Base-by-base conservation (phyloP, 2,797 vertebrate species). In the Typhlichthys eigenmanni region DNA sequence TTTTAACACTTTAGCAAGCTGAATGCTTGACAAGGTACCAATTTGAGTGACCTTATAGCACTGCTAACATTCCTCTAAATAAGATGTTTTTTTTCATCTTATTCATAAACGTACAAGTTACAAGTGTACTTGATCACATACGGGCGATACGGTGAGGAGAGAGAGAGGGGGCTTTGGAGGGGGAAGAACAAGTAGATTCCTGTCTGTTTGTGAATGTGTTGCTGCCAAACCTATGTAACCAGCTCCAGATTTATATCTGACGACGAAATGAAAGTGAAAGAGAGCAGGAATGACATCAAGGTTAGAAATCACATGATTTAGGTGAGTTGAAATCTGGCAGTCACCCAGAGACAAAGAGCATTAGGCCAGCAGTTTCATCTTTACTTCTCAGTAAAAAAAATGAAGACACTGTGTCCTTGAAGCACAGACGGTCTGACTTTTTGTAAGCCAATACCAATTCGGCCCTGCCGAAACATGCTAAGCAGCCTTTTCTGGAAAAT, bases 341-440 rank as follows among this genome's bases (percentile, higher is more conserved):
- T 11, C 5, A 69, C 83, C 79, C 82, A 78, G 66, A 82, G 66
- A 85, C 74, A 87, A 84, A 83, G 66, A 82, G 68, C 84, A 84
- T 82, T 65, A 83, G 62, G n/a, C 70, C 74, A 66, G 74, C 75
- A 59, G 65, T 82, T 86, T 82, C 47, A 82, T 84, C 81, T 79
- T 79, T 63, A 73, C 59, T 84, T 62, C 68, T 74, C 64, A 80
- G 19, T 19, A 19, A 19, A 87, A 87, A 82, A 74, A 83, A 81
- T 75, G 76, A 71, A 75, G 85, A 82, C 68, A 72, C 82, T 82
- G 63, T 76, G 82, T 90, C 85, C 86, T 87, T 90, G 85, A 87
- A 83, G 81, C 38, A 13, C 48, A 62, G 71, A 63, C 78, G 76
- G 76, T 86, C 78, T 66, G 78, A 82, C 76, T 69, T 83, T 83